Evolutionary conservation across 2,888 invertebrate genomes (phyloP).

Genomic region (Brachyptera putata): DNA sequence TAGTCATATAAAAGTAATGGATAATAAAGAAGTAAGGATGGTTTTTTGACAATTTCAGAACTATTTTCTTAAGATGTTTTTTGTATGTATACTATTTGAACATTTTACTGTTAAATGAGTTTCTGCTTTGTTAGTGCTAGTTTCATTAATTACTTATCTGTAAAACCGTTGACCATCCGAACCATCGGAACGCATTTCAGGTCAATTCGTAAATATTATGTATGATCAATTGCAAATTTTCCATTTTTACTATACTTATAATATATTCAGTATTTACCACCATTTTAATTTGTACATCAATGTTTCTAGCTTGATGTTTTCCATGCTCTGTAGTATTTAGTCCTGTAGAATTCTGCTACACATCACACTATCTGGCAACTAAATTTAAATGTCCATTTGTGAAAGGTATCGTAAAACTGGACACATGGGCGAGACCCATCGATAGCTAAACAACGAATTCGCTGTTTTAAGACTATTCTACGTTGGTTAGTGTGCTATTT

Average conservation of each 20-base stretch:
- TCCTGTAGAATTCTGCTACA: constrained; percentile 4
- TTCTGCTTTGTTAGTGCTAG: constrained; percentile 26
- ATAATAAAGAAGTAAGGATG: constrained; percentile 4
- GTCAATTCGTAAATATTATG: neutral
- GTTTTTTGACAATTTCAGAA: constrained; percentile 30
- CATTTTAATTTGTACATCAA: constrained; percentile 10
- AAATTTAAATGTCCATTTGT: neutral
- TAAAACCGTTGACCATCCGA: neutral
- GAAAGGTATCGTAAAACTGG: neutral
- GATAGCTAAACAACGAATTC: constrained; percentile 3
- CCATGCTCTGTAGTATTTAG: constrained; percentile 1
- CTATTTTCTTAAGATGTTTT: constrained; percentile 32
- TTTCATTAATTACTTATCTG: neutral
- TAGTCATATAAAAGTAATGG: neutral
- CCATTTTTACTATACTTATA: constrained; percentile 1
- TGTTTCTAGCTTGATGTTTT: constrained; percentile 5
- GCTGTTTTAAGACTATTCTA: constrained; percentile 20
- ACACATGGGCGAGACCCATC: neutral
- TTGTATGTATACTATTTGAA: constrained; percentile 31
- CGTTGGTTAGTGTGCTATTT: constrained; percentile 23
- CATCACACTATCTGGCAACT: constrained; percentile 13
- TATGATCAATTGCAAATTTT: neutral
- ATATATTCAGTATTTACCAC: constrained; percentile 7
- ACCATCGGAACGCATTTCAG: neutral
- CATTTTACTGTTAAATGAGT: constrained; percentile 30